Percentiles rank a stretch among this genome's conserved stretches.
phyloP scores from a whole-genome alignment of 2,888 invertebrate species.

The Leptopilina syphax region DNA sequence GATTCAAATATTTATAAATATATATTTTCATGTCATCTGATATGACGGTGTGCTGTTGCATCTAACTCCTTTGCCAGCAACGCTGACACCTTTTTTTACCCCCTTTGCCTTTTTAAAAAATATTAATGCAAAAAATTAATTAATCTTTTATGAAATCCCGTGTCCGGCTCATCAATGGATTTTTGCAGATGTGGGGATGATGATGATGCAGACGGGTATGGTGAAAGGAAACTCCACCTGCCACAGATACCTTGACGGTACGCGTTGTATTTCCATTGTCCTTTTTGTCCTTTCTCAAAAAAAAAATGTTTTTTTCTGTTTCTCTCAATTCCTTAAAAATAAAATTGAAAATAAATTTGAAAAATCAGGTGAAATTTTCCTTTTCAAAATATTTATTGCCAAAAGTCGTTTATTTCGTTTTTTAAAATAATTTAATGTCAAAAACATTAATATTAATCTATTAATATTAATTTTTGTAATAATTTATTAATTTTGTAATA shows the following conservation, averaged over 20 bases:
- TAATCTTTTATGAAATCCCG: conserved; percentile 42
- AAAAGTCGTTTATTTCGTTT: no score
- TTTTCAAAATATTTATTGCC: no score
- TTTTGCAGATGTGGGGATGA: conserved; percentile 97
- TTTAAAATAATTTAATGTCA: no score
- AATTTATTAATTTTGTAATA: no score
- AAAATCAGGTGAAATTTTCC: no score
- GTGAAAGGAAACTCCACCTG: conserved; percentile 91
- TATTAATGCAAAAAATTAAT: conserved; percentile 6
- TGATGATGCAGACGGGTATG: conserved; percentile 98
- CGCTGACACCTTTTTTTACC: conserved; percentile 7
- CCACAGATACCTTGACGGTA: conserved; percentile 89
- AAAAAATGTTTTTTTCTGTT: neutral
- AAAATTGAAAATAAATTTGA: neutral
- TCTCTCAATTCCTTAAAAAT: conserved; percentile 31
- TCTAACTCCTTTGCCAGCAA: conserved; percentile 36
- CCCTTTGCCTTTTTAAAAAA: neutral
- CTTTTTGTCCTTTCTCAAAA: conserved; percentile 54
- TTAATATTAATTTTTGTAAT: no score
- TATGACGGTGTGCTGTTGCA: conserved; percentile 34
- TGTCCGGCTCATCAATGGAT: conserved; percentile 71
- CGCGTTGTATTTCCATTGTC: conserved; percentile 77
- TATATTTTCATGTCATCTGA: conserved; percentile 7
- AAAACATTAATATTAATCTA: no score
- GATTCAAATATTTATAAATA: neutral